Conservation (phyloP, 2,888 invertebrate genomes). For the Drosophila villosipedis region DNA sequence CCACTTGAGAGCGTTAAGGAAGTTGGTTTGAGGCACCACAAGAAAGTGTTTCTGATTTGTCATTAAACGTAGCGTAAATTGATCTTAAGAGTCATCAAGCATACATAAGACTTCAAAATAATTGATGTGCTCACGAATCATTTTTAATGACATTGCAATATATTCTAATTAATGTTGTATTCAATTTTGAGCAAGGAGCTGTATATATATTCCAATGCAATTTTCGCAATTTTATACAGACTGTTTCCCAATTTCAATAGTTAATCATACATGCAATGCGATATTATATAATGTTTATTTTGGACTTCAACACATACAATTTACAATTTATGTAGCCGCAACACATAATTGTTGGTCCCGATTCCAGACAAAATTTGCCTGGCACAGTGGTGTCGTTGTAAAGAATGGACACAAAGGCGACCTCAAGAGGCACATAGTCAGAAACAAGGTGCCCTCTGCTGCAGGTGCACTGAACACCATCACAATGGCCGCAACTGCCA, state of each 20-base stretch:
- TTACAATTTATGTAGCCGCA: not conserved
- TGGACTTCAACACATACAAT: not conserved
- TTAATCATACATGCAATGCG: slow-evolving; percentile 4
- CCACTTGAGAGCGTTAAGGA: not conserved
- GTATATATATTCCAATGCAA: not conserved
- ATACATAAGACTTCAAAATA: not conserved
- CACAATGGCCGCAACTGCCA: slow-evolving; percentile 22
- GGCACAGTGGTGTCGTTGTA: slow-evolving; percentile 22
- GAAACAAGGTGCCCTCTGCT: slow-evolving; percentile 11
- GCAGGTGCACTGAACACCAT: slow-evolving; percentile 21
- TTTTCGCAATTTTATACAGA: not conserved
- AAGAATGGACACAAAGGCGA: slow-evolving; percentile 31
- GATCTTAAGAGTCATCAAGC: not conserved
- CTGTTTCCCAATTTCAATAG: not conserved
- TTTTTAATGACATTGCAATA: not conserved
- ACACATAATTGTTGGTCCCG: not conserved
- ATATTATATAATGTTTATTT: slow-evolving; percentile 12
- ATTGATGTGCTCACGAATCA: not conserved
- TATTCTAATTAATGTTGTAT: not conserved
- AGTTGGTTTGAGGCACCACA: slow-evolving; percentile 16
- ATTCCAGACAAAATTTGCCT: not conserved
- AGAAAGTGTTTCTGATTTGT: slow-evolving; percentile 19
- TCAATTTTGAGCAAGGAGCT: not conserved
- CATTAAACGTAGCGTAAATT: not conserved
- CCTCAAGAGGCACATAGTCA: slow-evolving; percentile 9